Evolutionary conservation across 2,113 vertebrate species (phyloP).

Genomic region (Sebastes fasciatus): DNA sequence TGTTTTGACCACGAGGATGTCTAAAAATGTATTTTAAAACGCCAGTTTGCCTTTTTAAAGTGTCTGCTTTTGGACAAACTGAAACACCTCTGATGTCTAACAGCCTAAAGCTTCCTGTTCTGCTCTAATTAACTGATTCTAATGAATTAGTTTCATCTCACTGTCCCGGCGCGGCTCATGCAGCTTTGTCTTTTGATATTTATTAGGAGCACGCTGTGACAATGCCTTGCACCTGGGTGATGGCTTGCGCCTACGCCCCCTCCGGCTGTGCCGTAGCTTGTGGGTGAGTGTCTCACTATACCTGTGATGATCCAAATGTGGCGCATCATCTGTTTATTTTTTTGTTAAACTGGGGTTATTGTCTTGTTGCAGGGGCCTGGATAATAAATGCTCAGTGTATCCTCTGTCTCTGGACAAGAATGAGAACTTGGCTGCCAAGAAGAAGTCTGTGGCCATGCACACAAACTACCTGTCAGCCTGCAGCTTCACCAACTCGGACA

Average conservation of each 20-base stretch:
- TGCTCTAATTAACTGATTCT: constrained; percentile 29
- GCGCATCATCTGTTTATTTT: neutral
- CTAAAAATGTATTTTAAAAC: neutral
- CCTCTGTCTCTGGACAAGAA: constrained; percentile 99
- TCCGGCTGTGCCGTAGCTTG: constrained; percentile 98
- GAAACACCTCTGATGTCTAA: neutral
- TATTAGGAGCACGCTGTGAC: constrained; percentile 96
- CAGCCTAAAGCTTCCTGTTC: neutral
- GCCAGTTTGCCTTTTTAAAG: neutral
- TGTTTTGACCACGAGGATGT: neutral
- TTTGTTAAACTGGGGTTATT: neutral
- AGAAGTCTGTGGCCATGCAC: constrained; percentile 99
- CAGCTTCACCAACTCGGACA: constrained; percentile 99
- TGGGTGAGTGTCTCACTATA: constrained; percentile 87
- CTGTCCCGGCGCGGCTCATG: constrained; percentile 3
- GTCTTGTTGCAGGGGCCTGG: constrained; percentile 87
- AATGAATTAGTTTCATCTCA: constrained; percentile 44
- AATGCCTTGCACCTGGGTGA: constrained; percentile 99
- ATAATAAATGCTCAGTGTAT: constrained; percentile 99
- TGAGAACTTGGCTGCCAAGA: constrained; percentile 98
- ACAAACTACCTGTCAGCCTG: constrained; percentile 99
- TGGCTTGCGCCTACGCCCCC: constrained; percentile 97
- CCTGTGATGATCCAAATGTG: neutral
- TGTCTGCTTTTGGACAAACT: constrained; percentile 1
- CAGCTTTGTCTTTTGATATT: constrained; percentile 52